A percentile compares a stretch with the other conserved stretches of the same genome.
Evolutionary conservation across 2,888 invertebrate genomes (phyloP).

Genomic region (Deilephila elpenor): DNA sequence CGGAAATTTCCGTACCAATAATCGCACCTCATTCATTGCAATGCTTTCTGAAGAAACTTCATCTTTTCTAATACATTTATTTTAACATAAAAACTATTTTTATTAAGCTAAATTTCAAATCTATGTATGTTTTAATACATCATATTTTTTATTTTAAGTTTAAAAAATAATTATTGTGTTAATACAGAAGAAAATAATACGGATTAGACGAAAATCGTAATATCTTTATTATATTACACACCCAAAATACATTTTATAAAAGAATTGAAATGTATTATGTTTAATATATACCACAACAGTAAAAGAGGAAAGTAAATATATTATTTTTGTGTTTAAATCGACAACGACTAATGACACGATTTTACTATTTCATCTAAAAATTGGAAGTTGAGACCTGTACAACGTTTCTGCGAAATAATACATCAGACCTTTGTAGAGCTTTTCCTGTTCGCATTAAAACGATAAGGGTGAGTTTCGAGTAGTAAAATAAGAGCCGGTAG

Average conservation of each 20-base stretch:
- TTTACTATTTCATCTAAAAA: background rate
- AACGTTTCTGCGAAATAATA: slow-evolving; percentile 2
- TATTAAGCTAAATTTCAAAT: too few relatives aligned
- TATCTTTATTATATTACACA: too few relatives aligned
- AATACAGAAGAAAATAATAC: too few relatives aligned
- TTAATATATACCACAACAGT: too few relatives aligned
- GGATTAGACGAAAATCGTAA: too few relatives aligned
- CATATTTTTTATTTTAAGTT: too few relatives aligned
- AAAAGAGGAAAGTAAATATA: background rate
- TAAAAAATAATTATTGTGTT: too few relatives aligned
- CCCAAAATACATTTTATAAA: too few relatives aligned
- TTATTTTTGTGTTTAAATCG: background rate
- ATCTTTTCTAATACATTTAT: background rate
- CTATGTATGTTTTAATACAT: too few relatives aligned
- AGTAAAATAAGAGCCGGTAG: slow-evolving; percentile 3
- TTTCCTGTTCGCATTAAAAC: slow-evolving; percentile 4
- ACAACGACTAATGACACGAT: background rate
- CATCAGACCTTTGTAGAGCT: background rate
- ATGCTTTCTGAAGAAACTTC: background rate
- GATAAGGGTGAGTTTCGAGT: slow-evolving; percentile 4
- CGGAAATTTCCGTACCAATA: background rate
- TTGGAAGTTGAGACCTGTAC: background rate
- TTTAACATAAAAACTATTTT: background rate
- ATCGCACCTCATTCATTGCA: background rate
- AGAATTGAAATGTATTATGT: too few relatives aligned